Evolutionary conservation across 2,888 invertebrate genomes (phyloP).

Genomic region (Odontocerum albicorne): DNA sequence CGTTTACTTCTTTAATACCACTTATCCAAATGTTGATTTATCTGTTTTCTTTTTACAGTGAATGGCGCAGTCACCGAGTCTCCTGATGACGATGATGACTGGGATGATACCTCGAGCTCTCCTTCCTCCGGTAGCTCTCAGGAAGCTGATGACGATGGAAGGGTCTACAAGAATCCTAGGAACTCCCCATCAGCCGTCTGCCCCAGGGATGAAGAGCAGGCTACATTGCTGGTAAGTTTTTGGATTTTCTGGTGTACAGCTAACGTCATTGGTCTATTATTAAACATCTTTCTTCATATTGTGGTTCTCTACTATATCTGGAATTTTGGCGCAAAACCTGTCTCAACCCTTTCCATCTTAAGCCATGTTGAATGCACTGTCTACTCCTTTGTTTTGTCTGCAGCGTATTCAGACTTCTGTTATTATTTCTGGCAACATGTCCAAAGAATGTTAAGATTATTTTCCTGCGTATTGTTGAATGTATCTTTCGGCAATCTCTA

Average conservation of each 20-base stretch:
- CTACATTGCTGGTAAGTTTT: conserved; percentile 65
- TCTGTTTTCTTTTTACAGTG: background rate
- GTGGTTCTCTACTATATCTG: too few species aligned
- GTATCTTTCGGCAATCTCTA: too few species aligned
- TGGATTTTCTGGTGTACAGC: background rate
- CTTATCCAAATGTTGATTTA: background rate
- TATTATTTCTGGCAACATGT: too few species aligned
- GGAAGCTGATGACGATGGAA: conserved; percentile 72
- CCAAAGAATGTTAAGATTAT: too few species aligned
- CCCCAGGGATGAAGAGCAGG: conserved; percentile 84
- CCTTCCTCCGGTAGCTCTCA: conserved; percentile 42
- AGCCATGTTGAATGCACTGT: too few species aligned
- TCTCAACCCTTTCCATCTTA: too few species aligned
- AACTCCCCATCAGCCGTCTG: conserved; percentile 86
- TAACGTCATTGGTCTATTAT: too few species aligned
- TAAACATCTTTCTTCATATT: too few species aligned
- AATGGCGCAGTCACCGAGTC: conserved; percentile 48
- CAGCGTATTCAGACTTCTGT: too few species aligned
- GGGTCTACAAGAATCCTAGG: conserved; percentile 84
- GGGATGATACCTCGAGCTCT: conserved; percentile 57
- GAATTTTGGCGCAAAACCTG: too few species aligned
- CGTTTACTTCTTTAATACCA: background rate
- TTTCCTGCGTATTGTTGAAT: too few species aligned
- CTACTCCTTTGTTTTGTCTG: too few species aligned
- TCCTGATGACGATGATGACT: conserved; percentile 60